Base-by-base conservation (phyloP, 2,797 vertebrate genomes). In the Orestias chungarensis region DNA sequence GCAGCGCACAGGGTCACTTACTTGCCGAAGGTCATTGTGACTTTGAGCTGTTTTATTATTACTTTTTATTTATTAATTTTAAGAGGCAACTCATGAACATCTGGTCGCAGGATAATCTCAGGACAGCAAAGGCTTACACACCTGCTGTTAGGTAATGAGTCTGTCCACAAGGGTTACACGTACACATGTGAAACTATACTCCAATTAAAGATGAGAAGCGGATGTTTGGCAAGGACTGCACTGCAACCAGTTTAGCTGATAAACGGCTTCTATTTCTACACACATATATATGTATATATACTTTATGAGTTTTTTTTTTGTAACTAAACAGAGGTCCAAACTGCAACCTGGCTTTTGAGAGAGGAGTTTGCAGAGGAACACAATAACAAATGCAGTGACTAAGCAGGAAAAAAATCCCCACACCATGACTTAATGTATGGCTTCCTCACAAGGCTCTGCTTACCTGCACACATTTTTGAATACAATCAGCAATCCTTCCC, bases 401-500 rank as follows among this genome's bases (percentile, higher is more conserved):
- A 79, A 81, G 86, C 80, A 77, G 43, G 35, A 64, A 67, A 83
- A n/a, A 88, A 86, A 85, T 78, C 76, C 79, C 80, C 82, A 79
- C 70, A 77, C 76, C 83, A 64, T 27, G 49, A 82, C 77, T 87
- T 89, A 86, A 89, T 90, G 84, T 85, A 88, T 86, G 75, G 70
- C 87, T 82, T 85, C 57, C 84, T 79, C 81, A 57, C 71, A 12
- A 35, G 75, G 77, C 81, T 86, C 76, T 92, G 90, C 90, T 91
- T 91, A 91, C 87, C 87, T 82, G 84, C 78, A 88, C 89, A 89
- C 73, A 76, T 89, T 91, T 91, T 87, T 62, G 82, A 88, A 91
- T 86, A 90, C 77, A 86, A 90, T 93, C 91, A 93, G 91, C 92
- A 91, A 44, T 91, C 84, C 82, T 84, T n/a, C 79, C 40, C 78